phyloP scores from a whole-genome alignment of 2,113 vertebrate species.

The Neogale vison region DNA sequence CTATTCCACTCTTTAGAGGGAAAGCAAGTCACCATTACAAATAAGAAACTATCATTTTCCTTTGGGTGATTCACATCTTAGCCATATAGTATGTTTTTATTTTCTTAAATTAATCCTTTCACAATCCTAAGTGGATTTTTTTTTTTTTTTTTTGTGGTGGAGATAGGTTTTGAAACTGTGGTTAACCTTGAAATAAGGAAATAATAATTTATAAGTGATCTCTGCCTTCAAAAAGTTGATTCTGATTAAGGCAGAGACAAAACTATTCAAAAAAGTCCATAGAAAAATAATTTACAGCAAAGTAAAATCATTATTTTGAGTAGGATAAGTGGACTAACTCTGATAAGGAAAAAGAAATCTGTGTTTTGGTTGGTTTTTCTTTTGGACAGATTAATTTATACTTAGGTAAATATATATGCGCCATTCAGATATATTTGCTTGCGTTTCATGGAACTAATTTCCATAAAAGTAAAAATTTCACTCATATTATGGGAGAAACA shows the following conservation, averaged over 20 bases:
- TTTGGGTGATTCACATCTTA: background rate
- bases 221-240: conserved; percentile 5
- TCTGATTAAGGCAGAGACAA: background rate
- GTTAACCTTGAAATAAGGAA: conserved; percentile 43
- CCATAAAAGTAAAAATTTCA: conserved; percentile 72
- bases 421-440: conserved; percentile 53
- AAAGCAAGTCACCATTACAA: background rate
- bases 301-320: conserved; percentile 30
- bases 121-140: background rate
- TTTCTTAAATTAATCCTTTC: background rate
- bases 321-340: background rate
- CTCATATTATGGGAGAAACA: conserved; percentile 30
- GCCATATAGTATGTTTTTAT: background rate
- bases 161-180: conserved; percentile 2
- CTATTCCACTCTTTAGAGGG: background rate
- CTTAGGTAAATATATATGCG: conserved; percentile 50
- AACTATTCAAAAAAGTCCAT: conserved; percentile 13
- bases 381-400: conserved; percentile 56
- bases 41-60: background rate
- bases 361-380: conserved; percentile 26
- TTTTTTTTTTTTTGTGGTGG: background rate
- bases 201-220: background rate
- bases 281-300: conserved; percentile 43
- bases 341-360: conserved; percentile 46
- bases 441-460: conserved; percentile 62